Base-by-base conservation (phyloP, 2,113 vertebrate species). In the Albula goreensis region DNA sequence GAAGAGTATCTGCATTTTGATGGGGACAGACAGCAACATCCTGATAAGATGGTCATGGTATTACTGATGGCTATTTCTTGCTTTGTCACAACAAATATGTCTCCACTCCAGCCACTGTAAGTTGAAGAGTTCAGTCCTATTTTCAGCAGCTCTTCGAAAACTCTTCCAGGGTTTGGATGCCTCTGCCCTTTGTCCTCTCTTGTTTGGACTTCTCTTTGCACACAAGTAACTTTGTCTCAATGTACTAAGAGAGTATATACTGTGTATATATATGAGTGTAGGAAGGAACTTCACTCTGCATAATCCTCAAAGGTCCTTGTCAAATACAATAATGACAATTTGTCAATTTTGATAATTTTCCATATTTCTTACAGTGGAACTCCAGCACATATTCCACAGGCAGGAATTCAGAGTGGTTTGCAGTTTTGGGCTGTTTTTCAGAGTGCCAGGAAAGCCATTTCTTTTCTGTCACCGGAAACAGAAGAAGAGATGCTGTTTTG, bases 101-200 rank as follows among this genome's bases (percentile, higher is more conserved):
- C 70, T 74, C 22, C 70, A 74, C 7, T 31, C 31, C 2, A 31
- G 4, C 70, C n/a, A 10, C 70, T 22, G 22, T 22, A 74, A 74
- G 70, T 74, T 74, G 70, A 74, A 74, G 5, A 74, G 70, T 74
- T 74, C 70, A 74, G 70, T 74, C 70, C 70, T 31, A 74, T 74
- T 74, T 74, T 31, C 8, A 10, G 70, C 8, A 22, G 6, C 53
- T 74, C 70, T 25, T 74, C 5, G 5, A 74, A 70, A 74, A 4
- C 70, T 74, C 70, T 25, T 8, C 22, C 70, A 74, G 70, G 70
- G 17, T 31, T 31, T 31, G 17, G 63, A 22, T 5, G 7, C 63
- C n/a, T 5, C 63, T 70, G 63, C 8, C n/a, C n/a, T 74, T 7
- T 56, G 7, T 56, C 70, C n/a, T 31, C n/a, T 31, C 8, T 7